A percentile compares a stretch with the other conserved stretches of the same genome.
Evolutionary conservation across 1,140 invertebrate genomes (phyloP).

Genomic region (Pachypsylla venusta): DNA sequence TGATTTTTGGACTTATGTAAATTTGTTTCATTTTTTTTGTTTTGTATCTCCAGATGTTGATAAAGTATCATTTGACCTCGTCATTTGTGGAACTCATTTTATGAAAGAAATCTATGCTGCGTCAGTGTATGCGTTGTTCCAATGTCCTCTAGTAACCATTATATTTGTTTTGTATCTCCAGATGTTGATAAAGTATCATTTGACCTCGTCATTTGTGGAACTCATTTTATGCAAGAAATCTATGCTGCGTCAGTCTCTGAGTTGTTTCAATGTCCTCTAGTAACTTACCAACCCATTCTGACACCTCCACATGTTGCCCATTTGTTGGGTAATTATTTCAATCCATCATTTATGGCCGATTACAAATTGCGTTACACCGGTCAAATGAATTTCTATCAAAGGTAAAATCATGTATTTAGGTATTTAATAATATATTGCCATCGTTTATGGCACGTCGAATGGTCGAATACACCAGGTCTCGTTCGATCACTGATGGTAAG

Average conservation of each 20-base stretch:
- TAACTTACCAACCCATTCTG: constrained; percentile 2
- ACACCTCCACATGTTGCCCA: background rate
- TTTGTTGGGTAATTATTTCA: constrained; percentile 18
- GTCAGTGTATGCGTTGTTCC: background rate
- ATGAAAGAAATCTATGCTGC: background rate
- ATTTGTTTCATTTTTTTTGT: too few species aligned
- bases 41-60: too few species aligned
- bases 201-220: background rate
- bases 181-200: background rate
- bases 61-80: background rate
- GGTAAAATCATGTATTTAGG: too few species aligned
- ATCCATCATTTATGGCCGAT: constrained; percentile 21
- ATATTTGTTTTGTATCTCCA: too few species aligned
- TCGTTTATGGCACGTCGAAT: too few species aligned
- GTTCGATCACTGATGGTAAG: too few species aligned
- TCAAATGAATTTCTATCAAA: constrained; percentile 18
- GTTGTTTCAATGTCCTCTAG: background rate
- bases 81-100: background rate
- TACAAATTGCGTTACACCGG: constrained; percentile 12
- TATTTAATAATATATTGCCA: too few species aligned
- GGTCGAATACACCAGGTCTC: too few species aligned
- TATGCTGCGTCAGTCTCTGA: background rate
- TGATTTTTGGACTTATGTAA: too few species aligned
- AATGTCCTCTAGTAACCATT: background rate
- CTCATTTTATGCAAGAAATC: background rate